Conservation (phyloP, 2,888 invertebrate genomes). For the Eucriotettix oculatus region DNA sequence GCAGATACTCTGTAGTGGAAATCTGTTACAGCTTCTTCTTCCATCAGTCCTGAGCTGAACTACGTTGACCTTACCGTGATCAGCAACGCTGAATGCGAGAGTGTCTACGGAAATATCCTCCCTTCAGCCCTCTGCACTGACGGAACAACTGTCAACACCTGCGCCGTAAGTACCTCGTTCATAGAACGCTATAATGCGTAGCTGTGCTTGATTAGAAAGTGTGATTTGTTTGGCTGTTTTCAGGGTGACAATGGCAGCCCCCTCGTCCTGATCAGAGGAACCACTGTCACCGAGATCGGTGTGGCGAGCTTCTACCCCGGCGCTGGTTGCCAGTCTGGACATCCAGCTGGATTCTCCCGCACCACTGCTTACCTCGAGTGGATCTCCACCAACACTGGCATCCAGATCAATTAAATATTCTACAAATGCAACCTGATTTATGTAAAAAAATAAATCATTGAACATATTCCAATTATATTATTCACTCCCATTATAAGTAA, state of each 20-base stretch:
- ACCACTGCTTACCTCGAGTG: constrained; percentile 16
- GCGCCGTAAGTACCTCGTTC: constrained; percentile 17
- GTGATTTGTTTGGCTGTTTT: not conserved
- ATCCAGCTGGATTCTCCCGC: constrained; percentile 19
- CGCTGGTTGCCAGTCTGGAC: constrained; percentile 17
- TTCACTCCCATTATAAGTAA: no score
- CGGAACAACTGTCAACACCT: constrained; percentile 17
- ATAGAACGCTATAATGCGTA: not conserved
- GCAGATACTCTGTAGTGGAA: not conserved
- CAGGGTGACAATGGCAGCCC: constrained; percentile 22
- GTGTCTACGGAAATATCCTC: not conserved
- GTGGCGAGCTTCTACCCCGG: constrained; percentile 18
- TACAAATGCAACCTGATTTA: no score
- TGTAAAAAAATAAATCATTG: no score
- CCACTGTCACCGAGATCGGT: constrained; percentile 16
- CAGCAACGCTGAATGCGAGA: not conserved
- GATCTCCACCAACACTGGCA: constrained; percentile 16
- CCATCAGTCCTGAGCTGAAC: not conserved
- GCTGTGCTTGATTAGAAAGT: no score
- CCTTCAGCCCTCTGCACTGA: constrained; percentile 17
- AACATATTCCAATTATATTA: no score
- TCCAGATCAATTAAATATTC: not conserved
- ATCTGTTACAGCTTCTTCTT: not conserved
- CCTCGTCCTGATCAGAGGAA: constrained; percentile 12
- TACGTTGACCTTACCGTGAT: not conserved